These are phyloP conservation scores for Cataglyphis rosenhaueri DNA, from an alignment of 2,888 invertebrate species.

Conservation along the genomic window DNA sequence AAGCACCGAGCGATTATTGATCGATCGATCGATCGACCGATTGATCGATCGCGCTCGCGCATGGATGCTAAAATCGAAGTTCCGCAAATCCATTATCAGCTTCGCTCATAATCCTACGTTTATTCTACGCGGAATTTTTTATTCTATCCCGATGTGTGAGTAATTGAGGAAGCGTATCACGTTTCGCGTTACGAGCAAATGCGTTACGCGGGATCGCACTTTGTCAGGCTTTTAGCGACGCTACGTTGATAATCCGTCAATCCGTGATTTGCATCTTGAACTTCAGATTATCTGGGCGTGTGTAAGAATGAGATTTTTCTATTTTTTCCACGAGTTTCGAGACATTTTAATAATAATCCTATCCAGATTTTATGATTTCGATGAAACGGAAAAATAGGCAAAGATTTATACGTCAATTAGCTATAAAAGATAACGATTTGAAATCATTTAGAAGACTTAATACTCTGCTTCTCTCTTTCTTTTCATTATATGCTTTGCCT, in stretches of 20 bases:
- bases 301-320: neutral
- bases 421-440: neutral
- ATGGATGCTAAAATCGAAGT: slow-evolving; percentile 12
- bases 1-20: neutral
- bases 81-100: neutral
- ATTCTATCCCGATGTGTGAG: neutral
- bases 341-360: neutral
- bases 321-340: neutral
- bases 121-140: neutral
- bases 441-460: neutral
- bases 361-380: neutral
- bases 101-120: neutral
- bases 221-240: neutral
- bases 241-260: neutral
- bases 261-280: neutral
- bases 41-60: neutral
- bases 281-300: neutral
- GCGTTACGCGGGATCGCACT: slow-evolving; percentile 11
- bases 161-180: slow-evolving; percentile 17
- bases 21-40: slow-evolving; percentile 22
- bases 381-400: neutral
- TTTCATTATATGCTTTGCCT: neutral
- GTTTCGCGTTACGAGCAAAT: neutral
- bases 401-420: neutral
- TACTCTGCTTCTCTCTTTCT: neutral